A percentile compares a stretch with the other conserved stretches of the same genome.
These are phyloP conservation scores for Chaetophractus vellerosus DNA, from an alignment of 2,797 vertebrate genomes.

Conservation along the genomic window DNA sequence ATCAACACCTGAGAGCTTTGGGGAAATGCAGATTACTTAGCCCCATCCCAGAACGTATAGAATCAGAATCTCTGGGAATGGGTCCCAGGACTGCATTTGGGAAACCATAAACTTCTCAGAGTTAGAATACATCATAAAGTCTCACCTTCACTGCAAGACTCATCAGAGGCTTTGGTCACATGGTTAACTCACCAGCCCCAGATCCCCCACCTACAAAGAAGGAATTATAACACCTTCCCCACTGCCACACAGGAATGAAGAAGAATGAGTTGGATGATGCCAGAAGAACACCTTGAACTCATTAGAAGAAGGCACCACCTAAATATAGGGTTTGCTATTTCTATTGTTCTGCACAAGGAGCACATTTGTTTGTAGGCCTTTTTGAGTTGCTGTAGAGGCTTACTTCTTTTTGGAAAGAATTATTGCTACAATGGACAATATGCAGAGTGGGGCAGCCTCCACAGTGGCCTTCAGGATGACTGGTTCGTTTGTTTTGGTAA, in stretches of 20 bases:
- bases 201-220: not conserved
- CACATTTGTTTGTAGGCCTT: not conserved
- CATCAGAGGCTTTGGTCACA: not conserved
- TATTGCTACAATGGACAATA: not conserved
- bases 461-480: not conserved
- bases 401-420: not conserved
- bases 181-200: not conserved
- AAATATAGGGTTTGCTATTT: not conserved
- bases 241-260: not conserved
- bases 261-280: not conserved
- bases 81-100: not conserved
- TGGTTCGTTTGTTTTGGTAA: not conserved
- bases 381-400: not conserved
- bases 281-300: not conserved
- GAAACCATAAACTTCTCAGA: constrained; percentile 25
- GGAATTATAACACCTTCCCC: not conserved
- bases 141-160: not conserved
- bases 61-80: not conserved
- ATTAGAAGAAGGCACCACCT: not conserved
- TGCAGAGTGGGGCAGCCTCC: not conserved
- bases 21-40: not conserved
- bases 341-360: not conserved
- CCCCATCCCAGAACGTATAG: not conserved
- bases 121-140: not conserved
- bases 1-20: not conserved